Percentiles rank a stretch among this genome's conserved stretches.
Conservation (phyloP, 2,888 invertebrate genomes). For the Eretmocerus hayati region DNA sequence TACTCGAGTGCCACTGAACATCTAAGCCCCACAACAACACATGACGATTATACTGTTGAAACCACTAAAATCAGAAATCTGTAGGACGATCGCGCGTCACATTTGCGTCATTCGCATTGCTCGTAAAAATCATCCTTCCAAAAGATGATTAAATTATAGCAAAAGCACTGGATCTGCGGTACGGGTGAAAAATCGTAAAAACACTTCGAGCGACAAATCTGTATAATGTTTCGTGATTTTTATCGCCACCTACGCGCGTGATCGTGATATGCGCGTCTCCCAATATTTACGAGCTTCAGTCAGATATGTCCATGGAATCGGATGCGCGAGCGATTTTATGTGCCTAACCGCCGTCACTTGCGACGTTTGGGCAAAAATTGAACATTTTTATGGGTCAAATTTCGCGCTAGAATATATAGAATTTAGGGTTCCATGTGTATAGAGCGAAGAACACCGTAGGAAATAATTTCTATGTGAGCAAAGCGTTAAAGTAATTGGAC, state of each 20-base stretch:
- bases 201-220: conserved; percentile 46
- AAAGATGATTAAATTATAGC: conserved; percentile 46
- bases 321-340: conserved; percentile 28
- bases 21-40: no score
- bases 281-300: conserved; percentile 39
- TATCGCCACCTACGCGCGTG: conserved; percentile 35
- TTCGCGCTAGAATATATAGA: background rate
- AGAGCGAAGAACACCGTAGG: conserved; percentile 8
- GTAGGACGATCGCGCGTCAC: background rate
- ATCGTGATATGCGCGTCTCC: conserved; percentile 20
- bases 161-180: no score
- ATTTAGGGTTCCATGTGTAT: background rate
- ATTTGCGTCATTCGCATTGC: conserved; percentile 30
- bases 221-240: conserved; percentile 46
- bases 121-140: conserved; percentile 32
- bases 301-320: background rate
- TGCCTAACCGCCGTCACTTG: background rate
- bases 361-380: conserved; percentile 12
- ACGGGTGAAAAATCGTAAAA: conserved; percentile 44
- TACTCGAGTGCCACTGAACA: no score
- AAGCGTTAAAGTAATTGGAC: conserved; percentile 22
- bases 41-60: no score
- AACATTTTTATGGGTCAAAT: conserved; percentile 19
- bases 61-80: no score
- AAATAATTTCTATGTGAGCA: conserved; percentile 15